Evolutionary conservation across 64 coral and sea anemone genomes (phyloP), one percentile per base, ranked within the genome.

Genomic region (Porites australiensis): DNA sequence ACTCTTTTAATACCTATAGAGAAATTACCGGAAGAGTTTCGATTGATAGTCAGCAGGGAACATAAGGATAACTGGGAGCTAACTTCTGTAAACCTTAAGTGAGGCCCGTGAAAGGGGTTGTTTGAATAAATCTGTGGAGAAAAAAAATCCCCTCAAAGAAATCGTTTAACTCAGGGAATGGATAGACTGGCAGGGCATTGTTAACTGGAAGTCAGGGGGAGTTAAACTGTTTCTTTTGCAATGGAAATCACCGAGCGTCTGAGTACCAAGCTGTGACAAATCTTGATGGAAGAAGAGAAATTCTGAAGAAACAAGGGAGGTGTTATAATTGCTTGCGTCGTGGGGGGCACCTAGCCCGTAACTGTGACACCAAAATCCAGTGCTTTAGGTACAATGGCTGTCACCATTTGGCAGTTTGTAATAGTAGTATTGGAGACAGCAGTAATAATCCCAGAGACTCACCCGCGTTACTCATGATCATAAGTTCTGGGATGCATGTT

Each of bases 11-110:
- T 82, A 53, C 76, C 88, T 14, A 77, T 89, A 46, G 64, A 89
- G 44, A 90, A 90, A 72, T 55, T 90, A 79, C 89, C 89, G 0
- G 51, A 82, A 27, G 89, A 90, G 22, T 79, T 90, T 5, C 46
- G 54, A 70, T 58, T 82, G 79, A 90, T 90, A 15, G 72, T 90
- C 6, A 70, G 67, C 37, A 3, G 67, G 67, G 22, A 70, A 37
- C 67, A 54, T 14, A 64, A 64, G 61, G 61, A 64, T 64, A 49
- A 75, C 44, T 75, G 46, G 72, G 14, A 4, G 27, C 72, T 75
- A 4, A 46, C 48, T 16, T 37, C 8, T 46, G 6, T 75, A 75
- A 75, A 75, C 13, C 72, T 14, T 13, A 75, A 75, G 45, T 75
- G 72, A 75, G 50, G 44, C 72, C 6, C 3, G 43, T 37, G 72